A percentile compares a stretch with the other conserved stretches of the same genome.
Conservation (phyloP, 2,888 invertebrate genomes). For the Disparrhopalites patrizii region DNA sequence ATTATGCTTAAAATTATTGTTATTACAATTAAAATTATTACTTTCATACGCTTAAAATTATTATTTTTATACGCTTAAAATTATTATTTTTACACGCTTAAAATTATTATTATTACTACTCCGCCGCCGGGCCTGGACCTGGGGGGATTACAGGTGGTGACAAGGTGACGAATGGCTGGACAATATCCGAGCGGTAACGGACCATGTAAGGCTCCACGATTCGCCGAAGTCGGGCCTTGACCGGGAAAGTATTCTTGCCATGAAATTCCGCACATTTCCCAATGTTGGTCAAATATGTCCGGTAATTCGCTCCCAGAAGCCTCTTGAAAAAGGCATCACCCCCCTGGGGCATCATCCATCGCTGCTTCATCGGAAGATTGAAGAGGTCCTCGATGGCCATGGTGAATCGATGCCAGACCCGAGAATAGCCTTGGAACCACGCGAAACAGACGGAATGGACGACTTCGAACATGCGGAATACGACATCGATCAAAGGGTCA, state of each 20-base stretch:
- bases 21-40: no score
- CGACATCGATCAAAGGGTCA: constrained; percentile 17
- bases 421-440: constrained; percentile 7
- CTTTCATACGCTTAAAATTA: no score
- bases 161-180: not conserved
- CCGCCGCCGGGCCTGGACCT: not conserved
- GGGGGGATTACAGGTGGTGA: not conserved
- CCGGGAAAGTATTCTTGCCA: not conserved
- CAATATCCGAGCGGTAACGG: not conserved
- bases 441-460: constrained; percentile 26
- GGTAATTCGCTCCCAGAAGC: constrained; percentile 12
- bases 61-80: no score
- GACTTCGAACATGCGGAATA: constrained; percentile 21
- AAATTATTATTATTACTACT: no score
- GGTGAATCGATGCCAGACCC: constrained; percentile 24
- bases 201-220: not conserved
- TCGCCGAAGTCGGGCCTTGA: constrained; percentile 3
- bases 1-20: no score
- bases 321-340: not conserved
- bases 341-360: not conserved
- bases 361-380: constrained; percentile 14
- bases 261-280: constrained; percentile 18
- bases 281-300: not conserved
- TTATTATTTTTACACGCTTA: no score
- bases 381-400: constrained; percentile 25